These are phyloP conservation scores for Sciurus vulgaris DNA, from an alignment of 2,797 vertebrate species.

Conservation along the genomic window DNA sequence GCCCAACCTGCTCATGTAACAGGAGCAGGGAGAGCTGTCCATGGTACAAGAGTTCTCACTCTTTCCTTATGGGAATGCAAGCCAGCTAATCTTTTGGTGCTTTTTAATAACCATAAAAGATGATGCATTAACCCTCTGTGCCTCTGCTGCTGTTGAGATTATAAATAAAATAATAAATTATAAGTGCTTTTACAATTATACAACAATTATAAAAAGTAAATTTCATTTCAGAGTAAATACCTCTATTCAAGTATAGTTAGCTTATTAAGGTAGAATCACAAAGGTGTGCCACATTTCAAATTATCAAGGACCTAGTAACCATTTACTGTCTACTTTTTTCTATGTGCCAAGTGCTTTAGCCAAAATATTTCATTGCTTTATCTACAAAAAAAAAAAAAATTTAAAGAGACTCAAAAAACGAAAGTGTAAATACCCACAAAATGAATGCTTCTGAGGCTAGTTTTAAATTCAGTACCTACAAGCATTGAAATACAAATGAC, in stretches of 20 bases:
- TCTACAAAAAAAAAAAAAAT: not conserved
- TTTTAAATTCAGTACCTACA: not conserved
- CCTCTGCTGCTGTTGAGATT: not conserved
- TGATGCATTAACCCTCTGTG: not conserved
- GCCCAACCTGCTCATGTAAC: not conserved
- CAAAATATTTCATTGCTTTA: not conserved
- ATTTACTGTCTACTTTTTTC: slow-evolving; percentile 4
- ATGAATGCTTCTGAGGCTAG: not conserved
- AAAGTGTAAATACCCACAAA: slow-evolving; percentile 26
- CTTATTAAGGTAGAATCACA: slow-evolving; percentile 16
- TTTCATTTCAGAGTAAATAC: not conserved
- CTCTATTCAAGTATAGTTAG: not conserved
- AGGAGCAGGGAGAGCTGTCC: not conserved
- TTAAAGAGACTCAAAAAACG: not conserved
- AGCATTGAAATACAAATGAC: not conserved
- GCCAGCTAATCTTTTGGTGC: not conserved
- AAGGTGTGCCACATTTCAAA: not conserved
- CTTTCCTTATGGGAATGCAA: not conserved
- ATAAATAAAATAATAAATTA: slow-evolving; percentile 16
- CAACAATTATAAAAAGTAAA: slow-evolving; percentile 2
- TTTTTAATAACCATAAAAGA: slow-evolving; percentile 11
- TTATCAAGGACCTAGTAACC: not conserved
- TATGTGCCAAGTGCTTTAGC: not conserved
- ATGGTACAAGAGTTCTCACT: not conserved
- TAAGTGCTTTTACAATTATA: not conserved